phyloP scores from a whole-genome alignment of 2,888 invertebrate species.

The Horisme vitalbata region DNA sequence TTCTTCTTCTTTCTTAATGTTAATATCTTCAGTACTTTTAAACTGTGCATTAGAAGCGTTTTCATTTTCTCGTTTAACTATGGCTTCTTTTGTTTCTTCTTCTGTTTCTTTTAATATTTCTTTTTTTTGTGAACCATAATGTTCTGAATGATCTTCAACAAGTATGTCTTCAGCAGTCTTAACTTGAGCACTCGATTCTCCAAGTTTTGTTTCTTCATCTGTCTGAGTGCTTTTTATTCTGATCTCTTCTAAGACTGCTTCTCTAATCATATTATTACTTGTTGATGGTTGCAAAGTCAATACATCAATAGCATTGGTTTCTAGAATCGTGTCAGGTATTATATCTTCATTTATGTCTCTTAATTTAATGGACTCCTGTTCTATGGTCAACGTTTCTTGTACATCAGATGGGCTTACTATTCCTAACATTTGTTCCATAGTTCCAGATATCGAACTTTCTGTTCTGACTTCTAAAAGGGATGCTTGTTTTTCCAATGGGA shows the following conservation, averaged over 20 bases:
- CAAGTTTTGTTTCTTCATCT: not conserved
- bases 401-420: no score
- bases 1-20: no score
- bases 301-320: not conserved
- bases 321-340: not conserved
- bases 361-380: not conserved
- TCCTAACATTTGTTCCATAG: no score
- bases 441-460: not conserved
- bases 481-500: conserved; percentile 2
- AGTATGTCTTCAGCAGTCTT: no score
- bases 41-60: no score
- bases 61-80: no score
- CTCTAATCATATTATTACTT: not conserved
- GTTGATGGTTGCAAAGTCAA: not conserved
- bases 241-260: no score
- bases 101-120: no score
- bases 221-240: no score
- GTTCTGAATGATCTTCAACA: no score
- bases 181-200: not conserved
- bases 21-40: no score
- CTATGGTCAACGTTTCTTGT: not conserved
- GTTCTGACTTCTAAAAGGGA: not conserved
- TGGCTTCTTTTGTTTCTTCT: not conserved
- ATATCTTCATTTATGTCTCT: not conserved
- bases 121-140: no score